Evolutionary conservation across 2,888 invertebrate species (phyloP), one percentile per base, ranked within the genome.

Genomic region (Acrobasis suavella): DNA sequence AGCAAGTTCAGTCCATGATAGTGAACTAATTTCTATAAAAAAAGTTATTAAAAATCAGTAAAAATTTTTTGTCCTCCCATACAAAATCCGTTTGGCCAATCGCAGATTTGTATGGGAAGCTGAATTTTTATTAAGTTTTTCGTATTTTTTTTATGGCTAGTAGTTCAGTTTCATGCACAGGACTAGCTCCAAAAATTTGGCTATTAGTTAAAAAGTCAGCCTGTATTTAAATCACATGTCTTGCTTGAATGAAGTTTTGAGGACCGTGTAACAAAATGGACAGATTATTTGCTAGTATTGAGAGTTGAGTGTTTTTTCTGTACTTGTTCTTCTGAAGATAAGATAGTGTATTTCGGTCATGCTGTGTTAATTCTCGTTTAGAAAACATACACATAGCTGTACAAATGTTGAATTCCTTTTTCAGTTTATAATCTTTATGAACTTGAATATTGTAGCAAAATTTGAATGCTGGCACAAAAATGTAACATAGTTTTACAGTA

Each of bases 381-480:
- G 60, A 62, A 64, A 65, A 64, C 38, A 63, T 58, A 50, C 68
- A 64, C 67, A 62, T 56, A 63, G 63, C 50, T 46, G 49, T 56
- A 71, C 84, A 85, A 88, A 89, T 90, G 90, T 90, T 90, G 90
- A 90, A 90, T 90, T 90, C 90, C 90, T 90, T 86, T 84, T 67
- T 69, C 69, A 70, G 65, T 62, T 69, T 69, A 62, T 50, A 46
- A 51, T 60, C 15, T 17, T 32, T 55, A 22, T 39, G 32, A 32
- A n/a, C 42, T 32, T 58, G 32, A 32, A 32, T 32, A 8, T 32
- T 32, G 10, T 9, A 37, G 22, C 22, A 42, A 42, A 63, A 62
- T 52, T 46, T 14, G 69, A 64, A 66, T 66, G 62, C 64, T 69
- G 59, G 63, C 54, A 58, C 63, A 51, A 56, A 54, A 42, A 60